phyloP scores from a whole-genome alignment of 1,140 invertebrate species.

The Adelges cooleyi region DNA sequence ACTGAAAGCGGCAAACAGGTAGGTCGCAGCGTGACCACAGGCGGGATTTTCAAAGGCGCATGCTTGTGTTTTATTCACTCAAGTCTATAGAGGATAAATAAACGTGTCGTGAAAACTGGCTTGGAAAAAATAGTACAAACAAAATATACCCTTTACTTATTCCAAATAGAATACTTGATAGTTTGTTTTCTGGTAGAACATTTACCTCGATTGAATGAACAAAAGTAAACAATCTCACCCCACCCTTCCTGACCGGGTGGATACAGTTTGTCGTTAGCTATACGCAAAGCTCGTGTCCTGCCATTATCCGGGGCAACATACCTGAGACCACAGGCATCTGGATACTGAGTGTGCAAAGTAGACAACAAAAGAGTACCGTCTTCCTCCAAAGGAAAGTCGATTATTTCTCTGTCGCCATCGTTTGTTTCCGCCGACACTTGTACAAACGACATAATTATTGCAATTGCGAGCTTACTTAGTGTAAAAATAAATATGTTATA shows the following conservation, averaged over 20 bases:
- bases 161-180: too few species aligned
- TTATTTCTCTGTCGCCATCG: slow-evolving; percentile 61
- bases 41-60: too few species aligned
- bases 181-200: too few species aligned
- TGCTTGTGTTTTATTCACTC: too few species aligned
- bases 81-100: too few species aligned
- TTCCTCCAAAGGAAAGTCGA: slow-evolving; percentile 83
- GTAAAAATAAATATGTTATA: too few species aligned
- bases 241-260: slow-evolving; percentile 74
- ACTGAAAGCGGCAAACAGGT: too few species aligned
- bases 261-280: slow-evolving; percentile 75
- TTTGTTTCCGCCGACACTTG: slow-evolving; percentile 83
- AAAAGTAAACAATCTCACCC: slow-evolving; percentile 78
- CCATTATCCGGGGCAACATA: slow-evolving; percentile 79
- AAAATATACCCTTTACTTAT: too few species aligned
- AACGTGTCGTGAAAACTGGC: too few species aligned
- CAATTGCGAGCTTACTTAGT: too few species aligned
- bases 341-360: slow-evolving; percentile 82
- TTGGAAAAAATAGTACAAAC: too few species aligned
- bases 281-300: slow-evolving; percentile 70
- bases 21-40: too few species aligned
- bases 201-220: slow-evolving; percentile 92
- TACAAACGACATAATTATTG: slow-evolving; percentile 40
- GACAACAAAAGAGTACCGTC: slow-evolving; percentile 77
- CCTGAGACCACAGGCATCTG: slow-evolving; percentile 85